Evolutionary conservation across 1,140 invertebrate species (phyloP).

Genomic region (Geopemphigus sp.): DNA sequence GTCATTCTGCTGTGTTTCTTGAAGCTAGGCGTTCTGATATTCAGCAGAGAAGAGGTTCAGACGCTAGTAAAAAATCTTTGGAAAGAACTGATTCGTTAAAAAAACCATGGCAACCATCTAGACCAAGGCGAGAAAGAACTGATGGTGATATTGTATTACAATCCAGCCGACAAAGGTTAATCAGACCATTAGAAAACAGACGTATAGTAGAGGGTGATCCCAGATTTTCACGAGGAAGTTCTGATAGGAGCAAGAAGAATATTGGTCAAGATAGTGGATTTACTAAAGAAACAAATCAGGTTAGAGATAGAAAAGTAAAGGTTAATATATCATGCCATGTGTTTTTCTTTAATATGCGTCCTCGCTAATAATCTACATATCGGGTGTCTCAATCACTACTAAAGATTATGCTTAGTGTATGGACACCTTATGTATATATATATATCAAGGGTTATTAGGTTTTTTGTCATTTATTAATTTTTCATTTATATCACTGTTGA

Average conservation of each 20-base stretch:
- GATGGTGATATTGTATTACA: conserved; percentile 78
- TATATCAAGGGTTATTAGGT: conserved; percentile 4
- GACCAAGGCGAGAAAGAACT: conserved; percentile 77
- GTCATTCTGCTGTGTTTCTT: conserved; percentile 70
- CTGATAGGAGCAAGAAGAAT: conserved; percentile 26
- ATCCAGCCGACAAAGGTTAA: conserved; percentile 54
- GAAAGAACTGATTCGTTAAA: conserved; percentile 43
- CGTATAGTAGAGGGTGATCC: conserved; percentile 56
- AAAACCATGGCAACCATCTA: conserved; percentile 55
- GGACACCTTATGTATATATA: conserved; percentile 24
- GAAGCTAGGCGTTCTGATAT: conserved; percentile 63
- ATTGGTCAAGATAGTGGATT: conserved; percentile 46
- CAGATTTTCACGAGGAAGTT: conserved; percentile 49
- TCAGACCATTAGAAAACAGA: conserved; percentile 57
- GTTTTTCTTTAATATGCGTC: conserved; percentile 42
- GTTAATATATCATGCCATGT: conserved; percentile 46
- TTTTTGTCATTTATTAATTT: conserved; percentile 37
- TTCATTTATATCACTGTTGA: conserved; percentile 37
- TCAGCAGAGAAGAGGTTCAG: conserved; percentile 45
- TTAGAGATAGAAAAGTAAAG: conserved; percentile 47
- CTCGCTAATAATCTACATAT: conserved; percentile 45
- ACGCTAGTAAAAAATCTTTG: conserved; percentile 43
- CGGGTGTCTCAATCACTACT: conserved; percentile 29
- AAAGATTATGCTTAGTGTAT: conserved; percentile 18
- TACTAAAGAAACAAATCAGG: conserved; percentile 46